Base-by-base conservation (phyloP, 2,888 invertebrate genomes). In the Orgyia antiqua region DNA sequence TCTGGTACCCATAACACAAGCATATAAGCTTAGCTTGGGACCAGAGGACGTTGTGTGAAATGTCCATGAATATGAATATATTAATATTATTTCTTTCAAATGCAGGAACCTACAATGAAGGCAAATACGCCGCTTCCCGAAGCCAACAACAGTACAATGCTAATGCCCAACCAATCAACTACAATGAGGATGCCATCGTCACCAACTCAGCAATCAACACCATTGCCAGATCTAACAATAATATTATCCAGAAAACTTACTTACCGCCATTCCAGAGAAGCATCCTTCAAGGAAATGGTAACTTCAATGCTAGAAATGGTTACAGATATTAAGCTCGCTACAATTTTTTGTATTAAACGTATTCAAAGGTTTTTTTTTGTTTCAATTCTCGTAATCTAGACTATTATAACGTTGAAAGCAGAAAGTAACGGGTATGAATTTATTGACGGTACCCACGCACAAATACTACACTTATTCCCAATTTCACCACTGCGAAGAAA, bases 21-120 rank as follows among this genome's bases (percentile, higher is more conserved):
- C n/a, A n/a, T n/a, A n/a, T n/a, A n/a, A n/a, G n/a, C n/a, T n/a
- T n/a, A n/a, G n/a, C n/a, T n/a, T n/a, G n/a, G n/a, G n/a, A n/a
- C n/a, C n/a, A n/a, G n/a, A n/a, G n/a, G n/a, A n/a, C n/a, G n/a
- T n/a, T n/a, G n/a, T n/a, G n/a, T n/a, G n/a, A n/a, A n/a, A n/a
- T n/a, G n/a, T n/a, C n/a, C n/a, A n/a, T n/a, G n/a, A n/a, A n/a
- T 7, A 3, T 20, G n/a, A n/a, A 6, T 9, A 20, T 20, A 13
- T 21, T 5, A 24, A 9, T 11, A 24, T 12, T 12, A 12, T 12
- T 21, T n/a, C 10, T 30, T 40, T 28, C 7, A 3, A 13, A 29
- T 39, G 2, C 59, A 83, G 84, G 83, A 10, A 70, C 74, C 1
- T 84, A 83, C 65, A 72, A 57, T 28, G 73, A 69, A 37, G 68